Conservation (phyloP, 2,113 vertebrate species). For the Crotalus tigris region DNA sequence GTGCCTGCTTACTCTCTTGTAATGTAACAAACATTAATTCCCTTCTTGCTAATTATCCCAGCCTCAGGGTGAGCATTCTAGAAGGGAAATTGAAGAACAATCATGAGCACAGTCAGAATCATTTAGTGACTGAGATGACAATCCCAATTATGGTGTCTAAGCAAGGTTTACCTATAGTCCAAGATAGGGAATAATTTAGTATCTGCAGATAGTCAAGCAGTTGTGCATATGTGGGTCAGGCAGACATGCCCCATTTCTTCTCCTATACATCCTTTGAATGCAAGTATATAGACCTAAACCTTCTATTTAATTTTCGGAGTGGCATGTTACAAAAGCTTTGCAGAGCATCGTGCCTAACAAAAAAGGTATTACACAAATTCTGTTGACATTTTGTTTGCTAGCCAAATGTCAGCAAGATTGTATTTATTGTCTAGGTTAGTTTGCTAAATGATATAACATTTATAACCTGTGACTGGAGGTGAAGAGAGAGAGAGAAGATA, state of each 20-base stretch:
- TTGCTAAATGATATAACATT: conserved; percentile 31
- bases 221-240: not conserved
- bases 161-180: not conserved
- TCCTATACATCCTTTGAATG: not conserved
- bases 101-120: not conserved
- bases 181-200: not conserved
- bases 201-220: not conserved
- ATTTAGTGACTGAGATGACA: not conserved
- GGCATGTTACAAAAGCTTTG: not conserved
- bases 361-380: not conserved
- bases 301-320: not conserved
- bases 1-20: not conserved
- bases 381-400: not conserved
- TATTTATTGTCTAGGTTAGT: conserved; percentile 58
- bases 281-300: not conserved
- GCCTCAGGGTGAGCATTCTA: not conserved
- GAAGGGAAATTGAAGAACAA: not conserved
- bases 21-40: not conserved
- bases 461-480: conserved; percentile 2
- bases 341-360: not conserved
- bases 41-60: not conserved
- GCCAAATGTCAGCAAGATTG: not conserved
- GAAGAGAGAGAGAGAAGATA: not conserved
- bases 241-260: not conserved
- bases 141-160: not conserved